These are phyloP conservation scores for Cassiopea andromeda DNA, from an alignment of 30 jellyfish, hydroid and myxozoan species.

Conservation along the genomic window DNA sequence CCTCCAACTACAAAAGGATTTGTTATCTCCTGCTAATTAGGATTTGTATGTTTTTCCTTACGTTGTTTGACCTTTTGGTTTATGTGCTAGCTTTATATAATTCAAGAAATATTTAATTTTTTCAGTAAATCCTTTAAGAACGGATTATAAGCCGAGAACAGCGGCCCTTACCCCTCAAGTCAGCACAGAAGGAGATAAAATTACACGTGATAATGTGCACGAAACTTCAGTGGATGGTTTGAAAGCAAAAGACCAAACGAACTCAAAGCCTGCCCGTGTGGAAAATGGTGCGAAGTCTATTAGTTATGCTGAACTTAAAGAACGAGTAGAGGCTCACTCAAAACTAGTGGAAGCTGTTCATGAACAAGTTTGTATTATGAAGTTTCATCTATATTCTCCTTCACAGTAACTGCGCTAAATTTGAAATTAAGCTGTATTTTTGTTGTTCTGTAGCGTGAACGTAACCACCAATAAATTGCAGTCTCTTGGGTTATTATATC, in stretches of 20 bases:
- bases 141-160: conserved; percentile 36
- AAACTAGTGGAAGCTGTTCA: conserved; percentile 37
- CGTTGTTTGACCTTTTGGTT: too few species aligned
- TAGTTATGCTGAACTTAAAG: conserved; percentile 25
- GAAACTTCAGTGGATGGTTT: background rate
- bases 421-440: too few species aligned
- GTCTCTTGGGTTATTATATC: too few species aligned
- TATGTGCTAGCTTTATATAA: too few species aligned
- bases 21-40: background rate
- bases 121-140: conserved; percentile 40
- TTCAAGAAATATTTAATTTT: background rate
- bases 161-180: background rate
- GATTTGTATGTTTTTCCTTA: background rate
- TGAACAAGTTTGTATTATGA: conserved; percentile 11
- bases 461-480: too few species aligned
- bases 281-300: background rate
- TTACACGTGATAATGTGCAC: background rate
- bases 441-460: too few species aligned
- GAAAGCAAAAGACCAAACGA: background rate
- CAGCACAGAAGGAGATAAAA: background rate
- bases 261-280: background rate
- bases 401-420: too few species aligned
- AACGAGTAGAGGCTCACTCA: conserved; percentile 41
- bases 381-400: background rate
- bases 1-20: too few species aligned